Evolutionary conservation across 2,797 vertebrate genomes (phyloP).

Genomic region (Moxostoma hubbsi): DNA sequence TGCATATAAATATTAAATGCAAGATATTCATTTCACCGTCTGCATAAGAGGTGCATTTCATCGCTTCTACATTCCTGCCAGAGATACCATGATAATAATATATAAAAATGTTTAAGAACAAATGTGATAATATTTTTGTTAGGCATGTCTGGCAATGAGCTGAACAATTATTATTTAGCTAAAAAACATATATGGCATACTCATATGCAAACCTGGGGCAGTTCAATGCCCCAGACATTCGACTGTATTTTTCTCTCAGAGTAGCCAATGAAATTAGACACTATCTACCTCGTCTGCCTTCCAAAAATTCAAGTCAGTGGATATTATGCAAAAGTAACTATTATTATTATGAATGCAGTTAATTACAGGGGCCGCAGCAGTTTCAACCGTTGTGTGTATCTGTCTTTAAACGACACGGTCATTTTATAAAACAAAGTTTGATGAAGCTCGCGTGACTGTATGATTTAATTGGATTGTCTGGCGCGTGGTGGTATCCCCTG

Average conservation of each 20-base stretch:
- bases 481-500: conserved; percentile 34
- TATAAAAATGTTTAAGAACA: background rate
- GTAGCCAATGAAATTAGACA: conserved; percentile 38
- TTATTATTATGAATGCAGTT: background rate
- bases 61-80: background rate
- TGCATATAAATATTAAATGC: background rate
- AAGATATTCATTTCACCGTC: background rate
- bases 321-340: background rate
- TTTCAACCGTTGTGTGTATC: conserved; percentile 6
- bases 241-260: conserved; percentile 23
- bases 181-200: background rate
- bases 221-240: conserved; percentile 17
- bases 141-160: background rate
- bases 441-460: conserved; percentile 49
- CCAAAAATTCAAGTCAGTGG: conserved; percentile 9
- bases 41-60: background rate
- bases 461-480: conserved; percentile 59
- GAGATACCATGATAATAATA: background rate
- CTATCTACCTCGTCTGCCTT: conserved; percentile 30
- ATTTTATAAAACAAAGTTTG: conserved; percentile 50
- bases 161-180: background rate
- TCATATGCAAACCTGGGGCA: background rate
- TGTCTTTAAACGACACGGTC: conserved; percentile 4
- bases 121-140: background rate
- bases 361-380: conserved; percentile 5